phyloP scores from a whole-genome alignment of 2,113 vertebrate genomes.

The Toxotes jaculatrix region DNA sequence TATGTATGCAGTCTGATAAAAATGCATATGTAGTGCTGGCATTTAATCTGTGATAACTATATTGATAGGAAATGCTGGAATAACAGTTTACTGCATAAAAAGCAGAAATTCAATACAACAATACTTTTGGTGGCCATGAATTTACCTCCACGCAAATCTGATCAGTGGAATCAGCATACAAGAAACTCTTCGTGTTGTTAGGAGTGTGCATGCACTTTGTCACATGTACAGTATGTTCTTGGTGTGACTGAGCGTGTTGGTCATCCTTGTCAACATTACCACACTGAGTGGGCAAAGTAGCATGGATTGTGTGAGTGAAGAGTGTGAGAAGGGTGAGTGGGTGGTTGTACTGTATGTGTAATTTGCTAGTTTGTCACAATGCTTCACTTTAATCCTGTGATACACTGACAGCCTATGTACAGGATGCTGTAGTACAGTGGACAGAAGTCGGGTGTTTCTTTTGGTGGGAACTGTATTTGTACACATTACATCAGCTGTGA shows the following conservation, averaged over 20 bases:
- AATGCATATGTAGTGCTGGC: neutral
- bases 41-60: neutral
- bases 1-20: neutral
- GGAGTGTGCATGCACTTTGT: conserved; percentile 12
- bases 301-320: conserved; percentile 52
- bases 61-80: neutral
- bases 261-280: conserved; percentile 48
- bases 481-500: neutral
- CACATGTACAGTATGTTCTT: conserved; percentile 29
- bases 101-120: neutral
- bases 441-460: neutral
- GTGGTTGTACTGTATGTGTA: conserved; percentile 42
- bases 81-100: neutral
- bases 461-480: neutral
- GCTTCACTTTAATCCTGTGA: conserved; percentile 21
- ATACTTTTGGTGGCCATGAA: neutral
- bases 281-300: conserved; percentile 56
- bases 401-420: neutral
- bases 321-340: conserved; percentile 44
- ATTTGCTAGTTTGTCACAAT: conserved; percentile 44
- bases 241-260: conserved; percentile 29
- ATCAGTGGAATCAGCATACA: neutral
- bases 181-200: conserved; percentile 1
- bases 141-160: neutral
- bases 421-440: neutral